phyloP scores from a whole-genome alignment of 2,888 invertebrate genomes.

The Hypselothyrea guttata region DNA sequence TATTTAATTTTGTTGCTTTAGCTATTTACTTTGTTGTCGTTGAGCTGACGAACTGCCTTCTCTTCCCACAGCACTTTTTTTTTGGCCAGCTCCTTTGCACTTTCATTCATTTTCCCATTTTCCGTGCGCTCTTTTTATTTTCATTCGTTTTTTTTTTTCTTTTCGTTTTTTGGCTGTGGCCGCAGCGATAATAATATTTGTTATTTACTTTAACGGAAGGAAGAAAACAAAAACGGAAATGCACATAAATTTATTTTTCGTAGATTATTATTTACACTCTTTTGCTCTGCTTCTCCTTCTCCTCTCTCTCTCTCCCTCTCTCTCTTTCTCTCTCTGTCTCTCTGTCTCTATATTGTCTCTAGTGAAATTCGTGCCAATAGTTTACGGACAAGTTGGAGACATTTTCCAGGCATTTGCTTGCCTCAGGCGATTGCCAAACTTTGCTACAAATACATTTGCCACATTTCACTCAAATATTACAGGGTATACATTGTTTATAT shows the following conservation, averaged over 20 bases:
- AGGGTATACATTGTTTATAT: too few species aligned
- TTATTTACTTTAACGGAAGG: conserved; percentile 81
- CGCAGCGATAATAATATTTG: conserved; percentile 80
- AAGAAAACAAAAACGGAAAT: conserved; percentile 78
- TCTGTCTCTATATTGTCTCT: neutral
- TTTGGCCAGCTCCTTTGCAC: conserved; percentile 8
- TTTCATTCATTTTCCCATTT: neutral
- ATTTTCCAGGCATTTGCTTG: neutral
- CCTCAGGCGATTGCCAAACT: too few species aligned
- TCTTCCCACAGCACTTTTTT: conserved; percentile 36
- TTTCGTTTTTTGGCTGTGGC: conserved; percentile 48
- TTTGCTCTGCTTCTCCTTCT: conserved; percentile 3
- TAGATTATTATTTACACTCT: conserved; percentile 64
- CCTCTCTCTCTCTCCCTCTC: neutral
- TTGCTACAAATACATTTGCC: too few species aligned
- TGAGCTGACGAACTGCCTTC: conserved; percentile 47
- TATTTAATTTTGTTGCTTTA: conserved; percentile 45
- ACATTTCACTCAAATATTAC: too few species aligned
- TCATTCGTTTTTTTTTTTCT: conserved; percentile 13
- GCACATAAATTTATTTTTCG: conserved; percentile 80
- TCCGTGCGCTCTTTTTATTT: neutral
- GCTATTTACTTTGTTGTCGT: conserved; percentile 36
- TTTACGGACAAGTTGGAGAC: neutral
- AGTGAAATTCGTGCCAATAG: conserved; percentile 2
- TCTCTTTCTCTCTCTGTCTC: neutral